phyloP scores from a whole-genome alignment of 2,113 vertebrate genomes.

The Brachyistius frenatus region DNA sequence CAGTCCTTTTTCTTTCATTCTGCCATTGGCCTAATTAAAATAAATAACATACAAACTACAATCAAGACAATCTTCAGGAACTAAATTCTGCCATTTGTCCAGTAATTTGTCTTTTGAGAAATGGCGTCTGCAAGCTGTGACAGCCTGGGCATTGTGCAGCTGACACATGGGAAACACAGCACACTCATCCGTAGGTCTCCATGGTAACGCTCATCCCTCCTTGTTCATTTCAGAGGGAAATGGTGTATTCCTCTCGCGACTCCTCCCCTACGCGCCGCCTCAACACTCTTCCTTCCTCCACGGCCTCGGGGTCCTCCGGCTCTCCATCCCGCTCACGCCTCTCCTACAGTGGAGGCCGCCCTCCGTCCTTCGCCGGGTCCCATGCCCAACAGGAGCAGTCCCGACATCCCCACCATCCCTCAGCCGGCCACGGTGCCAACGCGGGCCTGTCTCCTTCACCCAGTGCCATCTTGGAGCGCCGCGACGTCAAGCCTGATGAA shows the following conservation, averaged over 20 bases:
- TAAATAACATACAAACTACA: background rate
- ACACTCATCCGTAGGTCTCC: constrained; percentile 40
- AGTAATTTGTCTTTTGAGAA: constrained; percentile 23
- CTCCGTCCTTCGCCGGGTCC: constrained; percentile 90
- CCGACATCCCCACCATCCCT: constrained; percentile 81
- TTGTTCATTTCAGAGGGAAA: constrained; percentile 89
- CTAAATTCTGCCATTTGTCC: background rate
- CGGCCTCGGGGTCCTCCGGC: constrained; percentile 83
- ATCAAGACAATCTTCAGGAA: background rate
- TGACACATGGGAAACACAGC: constrained; percentile 5
- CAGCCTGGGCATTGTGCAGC: constrained; percentile 8
- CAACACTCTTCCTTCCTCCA: constrained; percentile 90
- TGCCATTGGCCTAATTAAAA: background rate
- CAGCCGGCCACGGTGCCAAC: constrained; percentile 84
- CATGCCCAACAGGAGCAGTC: constrained; percentile 85
- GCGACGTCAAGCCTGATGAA: constrained; percentile 97
- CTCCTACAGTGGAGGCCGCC: constrained; percentile 92
- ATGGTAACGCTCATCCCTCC: constrained; percentile 56
- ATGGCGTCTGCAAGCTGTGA: constrained; percentile 5
- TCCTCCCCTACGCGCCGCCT: constrained; percentile 96
- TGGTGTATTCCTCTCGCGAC: constrained; percentile 96
- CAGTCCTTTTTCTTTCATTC: background rate
- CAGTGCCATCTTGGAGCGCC: constrained; percentile 97
- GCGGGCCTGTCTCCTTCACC: constrained; percentile 92
- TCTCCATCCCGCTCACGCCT: constrained; percentile 96